Evolutionary conservation across 2,797 vertebrate species (phyloP), one percentile per base, ranked within the genome.

Genomic region (Muraenolepis orangiensis): DNA sequence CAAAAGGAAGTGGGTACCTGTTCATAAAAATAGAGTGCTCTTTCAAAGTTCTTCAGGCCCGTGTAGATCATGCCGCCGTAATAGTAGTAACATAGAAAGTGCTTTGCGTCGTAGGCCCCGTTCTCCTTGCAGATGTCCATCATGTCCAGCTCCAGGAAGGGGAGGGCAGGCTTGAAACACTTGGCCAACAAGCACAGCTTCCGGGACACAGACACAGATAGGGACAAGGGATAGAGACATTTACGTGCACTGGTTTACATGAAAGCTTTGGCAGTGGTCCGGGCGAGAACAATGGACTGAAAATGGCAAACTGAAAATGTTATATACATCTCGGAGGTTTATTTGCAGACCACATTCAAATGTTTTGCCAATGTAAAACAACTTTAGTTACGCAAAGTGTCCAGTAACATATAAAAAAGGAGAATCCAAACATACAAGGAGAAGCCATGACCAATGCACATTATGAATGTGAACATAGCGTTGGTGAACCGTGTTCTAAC

Each of bases 71-170:
- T 99, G 74, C 98, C 98, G 73, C 98, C 98, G 32, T 99, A 99
- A 87, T 99, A 99, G 93, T 98, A 99, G 90, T 97, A 99, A 93
- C 97, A 99, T 90, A 99, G 92, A 94, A 99, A 99, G 94, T 98
- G 98, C 94, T 97, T 98, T 80, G 98, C 97, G 74, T 99, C 98
- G 20, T 98, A 99, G 57, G 98, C 97, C 74, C 98, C 97, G 8
- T 99, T 99, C 90, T 99, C 98, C 92, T 99, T 99, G 92, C 98
- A 99, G 90, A 99, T 99, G 92, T 99, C 98, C 96, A 98, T 98
- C 97, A 99, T 99, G 91, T 99, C 98, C 92, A 98, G 91, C 76
- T 99, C 98, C 92, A 99, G 93, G 92, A 98, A 99, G 1, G 96
- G 96, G 79, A 98, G 95, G 73, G 93, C 97, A 66, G 97, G 98